Evolutionary conservation across 2,888 invertebrate genomes (phyloP), one percentile per base, ranked within the genome.

Genomic region (Mesoligia furuncula): DNA sequence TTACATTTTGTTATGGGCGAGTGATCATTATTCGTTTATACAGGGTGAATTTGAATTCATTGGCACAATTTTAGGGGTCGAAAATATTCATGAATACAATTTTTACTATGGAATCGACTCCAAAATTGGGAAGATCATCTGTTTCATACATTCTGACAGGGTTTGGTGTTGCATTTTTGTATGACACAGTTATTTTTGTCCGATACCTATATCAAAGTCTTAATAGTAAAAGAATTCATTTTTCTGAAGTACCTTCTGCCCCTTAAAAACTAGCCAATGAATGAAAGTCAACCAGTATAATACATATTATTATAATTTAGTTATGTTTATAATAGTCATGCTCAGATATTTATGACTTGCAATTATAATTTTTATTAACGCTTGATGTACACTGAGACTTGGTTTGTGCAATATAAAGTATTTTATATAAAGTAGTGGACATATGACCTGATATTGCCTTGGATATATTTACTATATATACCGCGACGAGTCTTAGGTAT

Each of bases 1-100:
- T 90, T 90, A 83, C 76, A 83, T 88, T 91, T 90, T 86, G 86
- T 90, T 91, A 85, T 90, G 39, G 13, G 59, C 42, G 75, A 85
- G 80, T 85, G 70, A 86, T 85, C 80, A 85, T 79, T 85, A 77
- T 81, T 75, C 72, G 68, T 74, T 75, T 78, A 36, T 59, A 36
- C 65, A 42, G 31, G 27, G 0, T 61, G 65, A 24, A 7, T 45
- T 82, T 61, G 1, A 77, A 66, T 42, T 77, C 1, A 17, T 45
- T 36, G 51, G 15, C 31, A 17, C 27, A 31, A 31, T 39, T 48
- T 45, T 20, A 1, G 48, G n/a, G 6, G 5, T 8, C 13, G 4
- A 48, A 39, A 39, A 20, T 75, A 42, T 20, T 57, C n/a, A 13
- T 48, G 31, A 51, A 42, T 17, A 48, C 7, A 17, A 36, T 15